Evolutionary conservation across 1,140 invertebrate species (phyloP).

Genomic region (Kradibia gibbosae): DNA sequence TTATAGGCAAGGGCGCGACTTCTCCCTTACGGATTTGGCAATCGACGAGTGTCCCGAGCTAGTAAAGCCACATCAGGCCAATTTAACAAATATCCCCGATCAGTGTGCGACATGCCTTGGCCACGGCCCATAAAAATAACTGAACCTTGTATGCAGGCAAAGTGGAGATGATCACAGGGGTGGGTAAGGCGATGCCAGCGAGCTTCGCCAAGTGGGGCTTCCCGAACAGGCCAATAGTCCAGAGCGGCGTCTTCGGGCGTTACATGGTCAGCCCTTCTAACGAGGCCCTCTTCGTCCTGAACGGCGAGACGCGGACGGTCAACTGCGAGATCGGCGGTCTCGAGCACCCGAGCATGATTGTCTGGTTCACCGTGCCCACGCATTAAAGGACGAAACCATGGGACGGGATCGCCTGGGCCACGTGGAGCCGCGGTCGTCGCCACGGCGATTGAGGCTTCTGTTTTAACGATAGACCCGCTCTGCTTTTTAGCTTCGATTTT

Average conservation of each 20-base stretch:
- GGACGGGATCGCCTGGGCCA: neutral
- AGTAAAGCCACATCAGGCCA: no score
- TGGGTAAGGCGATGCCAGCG: slow-evolving; percentile 77
- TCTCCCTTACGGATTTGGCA: no score
- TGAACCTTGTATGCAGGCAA: slow-evolving; percentile 74
- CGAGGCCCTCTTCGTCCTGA: slow-evolving; percentile 82
- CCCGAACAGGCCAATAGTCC: slow-evolving; percentile 79
- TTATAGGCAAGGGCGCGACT: no score
- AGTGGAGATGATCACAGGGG: slow-evolving; percentile 86
- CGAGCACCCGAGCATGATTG: slow-evolving; percentile 77
- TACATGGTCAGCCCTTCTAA: slow-evolving; percentile 84
- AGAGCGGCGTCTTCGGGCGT: slow-evolving; percentile 82
- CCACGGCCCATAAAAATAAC: no score
- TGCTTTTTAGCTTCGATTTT: neutral
- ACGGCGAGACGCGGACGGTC: slow-evolving; percentile 81
- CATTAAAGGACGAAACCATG: slow-evolving; percentile 52
- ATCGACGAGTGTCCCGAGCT: no score
- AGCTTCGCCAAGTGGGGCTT: slow-evolving; percentile 78
- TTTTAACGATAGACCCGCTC: neutral
- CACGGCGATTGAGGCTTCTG: neutral
- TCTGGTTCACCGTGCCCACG: slow-evolving; percentile 77
- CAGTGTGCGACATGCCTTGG: no score
- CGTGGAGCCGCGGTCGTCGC: neutral
- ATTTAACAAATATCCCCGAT: no score
- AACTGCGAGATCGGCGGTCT: slow-evolving; percentile 85